Evolutionary conservation across 2,113 vertebrate species (phyloP), one percentile per base, ranked within the genome.

Genomic region (Echinops telfairi): DNA sequence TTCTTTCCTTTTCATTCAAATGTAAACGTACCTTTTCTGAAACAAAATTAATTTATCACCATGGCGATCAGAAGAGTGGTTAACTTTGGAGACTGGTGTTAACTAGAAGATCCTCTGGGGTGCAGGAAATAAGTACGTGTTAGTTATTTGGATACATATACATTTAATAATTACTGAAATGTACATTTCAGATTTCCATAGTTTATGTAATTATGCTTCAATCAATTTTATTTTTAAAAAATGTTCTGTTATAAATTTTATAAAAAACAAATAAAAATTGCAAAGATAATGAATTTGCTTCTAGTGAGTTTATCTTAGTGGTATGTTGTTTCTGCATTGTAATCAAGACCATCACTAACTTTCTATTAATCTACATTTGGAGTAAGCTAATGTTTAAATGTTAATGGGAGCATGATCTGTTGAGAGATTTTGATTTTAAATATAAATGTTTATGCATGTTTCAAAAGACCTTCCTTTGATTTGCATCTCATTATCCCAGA

Each of bases 191-290:
- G 62, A 83, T 85, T 33, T 88, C 36, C 60, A 12, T 17, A 90
- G 4, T 68, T 62, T 71, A 38, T 89, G 27, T 86, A 60, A 86
- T 58, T 76, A 53, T 29, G 58, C 4, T 88, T 16, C 7, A 79
- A 47, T 86, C 88, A 78, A n/a, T 66, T 80, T 88, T 53, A 53
- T 53, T 78, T 58, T 17, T 4, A 11, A 77, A 83, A 47, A 31
- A 57, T 70, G 62, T 4, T 62, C 23, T 92, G 3, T 70, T 94
- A 66, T 31, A 90, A 93, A 88, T 47, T 57, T 78, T 23, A 58
- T 90, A 73, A 86, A 7, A 23, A 92, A 71, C 6, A 5, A 85
- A 88, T 40, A 83, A 83, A 60, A 83, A 66, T 88, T 53, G 91
- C n/a, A 83, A 80, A 76, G 12, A 17, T 73, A 58, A 66, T 70